Percentiles rank a stretch among this genome's conserved stretches.
Evolutionary conservation across 2,113 vertebrate species (phyloP).

Genomic region (Calyptomena viridis): DNA sequence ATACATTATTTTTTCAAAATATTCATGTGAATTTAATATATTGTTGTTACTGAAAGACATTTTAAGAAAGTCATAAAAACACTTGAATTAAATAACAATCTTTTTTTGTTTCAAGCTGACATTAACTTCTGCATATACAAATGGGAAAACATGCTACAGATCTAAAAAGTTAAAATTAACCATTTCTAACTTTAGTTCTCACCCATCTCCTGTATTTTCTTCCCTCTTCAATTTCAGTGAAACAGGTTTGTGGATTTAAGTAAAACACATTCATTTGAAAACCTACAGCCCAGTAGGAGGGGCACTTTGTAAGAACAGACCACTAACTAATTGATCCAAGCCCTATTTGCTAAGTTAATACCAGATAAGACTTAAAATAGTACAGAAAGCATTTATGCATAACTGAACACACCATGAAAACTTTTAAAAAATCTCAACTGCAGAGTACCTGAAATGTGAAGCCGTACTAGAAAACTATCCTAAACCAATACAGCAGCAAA

Average conservation of each 20-base stretch:
- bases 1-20: neutral
- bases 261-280: constrained; percentile 35
- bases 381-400: neutral
- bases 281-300: constrained; percentile 27
- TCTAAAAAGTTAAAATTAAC: neutral
- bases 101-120: neutral
- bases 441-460: neutral
- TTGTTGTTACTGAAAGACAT: neutral
- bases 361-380: constrained; percentile 35
- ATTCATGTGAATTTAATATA: neutral
- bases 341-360: constrained; percentile 31
- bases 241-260: constrained; percentile 4
- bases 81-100: neutral
- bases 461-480: neutral
- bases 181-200: neutral
- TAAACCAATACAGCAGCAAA: neutral
- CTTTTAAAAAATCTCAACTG: neutral
- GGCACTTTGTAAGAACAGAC: neutral
- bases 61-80: neutral
- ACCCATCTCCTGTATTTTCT: constrained; percentile 56
- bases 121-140: neutral
- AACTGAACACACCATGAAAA: neutral
- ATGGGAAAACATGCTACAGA: neutral
- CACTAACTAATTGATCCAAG: constrained; percentile 4
- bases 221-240: constrained; percentile 10